These are phyloP conservation scores for Chelon labrosus DNA, from an alignment of 2,797 vertebrate species.

Conservation along the genomic window DNA sequence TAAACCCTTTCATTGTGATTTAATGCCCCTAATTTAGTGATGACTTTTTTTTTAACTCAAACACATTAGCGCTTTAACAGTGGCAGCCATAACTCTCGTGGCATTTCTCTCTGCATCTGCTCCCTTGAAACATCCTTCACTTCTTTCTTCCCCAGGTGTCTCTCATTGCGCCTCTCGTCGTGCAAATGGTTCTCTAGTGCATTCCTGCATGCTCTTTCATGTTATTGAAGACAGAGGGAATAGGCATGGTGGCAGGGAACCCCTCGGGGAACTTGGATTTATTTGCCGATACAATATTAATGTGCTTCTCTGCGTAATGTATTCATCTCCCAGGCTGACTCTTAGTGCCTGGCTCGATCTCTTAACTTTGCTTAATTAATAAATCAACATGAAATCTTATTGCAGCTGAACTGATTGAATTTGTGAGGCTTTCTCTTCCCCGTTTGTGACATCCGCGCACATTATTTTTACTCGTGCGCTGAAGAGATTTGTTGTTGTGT, in stretches of 20 bases:
- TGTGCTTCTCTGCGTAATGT: conserved; percentile 61
- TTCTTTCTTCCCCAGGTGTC: not conserved
- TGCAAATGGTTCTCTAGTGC: conserved; percentile 2
- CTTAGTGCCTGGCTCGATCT: conserved; percentile 63
- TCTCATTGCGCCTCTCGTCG: conserved; percentile 1
- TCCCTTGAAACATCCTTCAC: not conserved
- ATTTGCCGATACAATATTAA: conserved; percentile 74
- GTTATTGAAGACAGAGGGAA: conserved; percentile 9
- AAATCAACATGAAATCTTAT: conserved; percentile 26
- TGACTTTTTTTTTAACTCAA: too few relatives aligned
- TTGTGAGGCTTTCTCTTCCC: not conserved
- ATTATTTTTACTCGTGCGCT: conserved; percentile 2
- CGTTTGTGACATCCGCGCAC: not conserved
- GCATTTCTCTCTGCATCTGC: not conserved
- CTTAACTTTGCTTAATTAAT: conserved; percentile 48
- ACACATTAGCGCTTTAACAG: too few relatives aligned
- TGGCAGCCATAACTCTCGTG: not conserved
- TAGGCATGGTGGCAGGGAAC: conserved; percentile 39
- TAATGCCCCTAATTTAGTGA: too few relatives aligned
- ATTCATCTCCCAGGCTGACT: conserved; percentile 68
- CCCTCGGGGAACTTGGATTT: conserved; percentile 56
- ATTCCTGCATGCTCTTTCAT: conserved; percentile 4
- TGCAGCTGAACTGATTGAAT: conserved; percentile 21
- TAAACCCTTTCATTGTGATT: not conserved
- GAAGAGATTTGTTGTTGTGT: not conserved